A percentile compares a stretch with the other conserved stretches of the same genome.
phyloP scores from a whole-genome alignment of 2,888 invertebrate species.

The Anoplius nigerrimus region DNA sequence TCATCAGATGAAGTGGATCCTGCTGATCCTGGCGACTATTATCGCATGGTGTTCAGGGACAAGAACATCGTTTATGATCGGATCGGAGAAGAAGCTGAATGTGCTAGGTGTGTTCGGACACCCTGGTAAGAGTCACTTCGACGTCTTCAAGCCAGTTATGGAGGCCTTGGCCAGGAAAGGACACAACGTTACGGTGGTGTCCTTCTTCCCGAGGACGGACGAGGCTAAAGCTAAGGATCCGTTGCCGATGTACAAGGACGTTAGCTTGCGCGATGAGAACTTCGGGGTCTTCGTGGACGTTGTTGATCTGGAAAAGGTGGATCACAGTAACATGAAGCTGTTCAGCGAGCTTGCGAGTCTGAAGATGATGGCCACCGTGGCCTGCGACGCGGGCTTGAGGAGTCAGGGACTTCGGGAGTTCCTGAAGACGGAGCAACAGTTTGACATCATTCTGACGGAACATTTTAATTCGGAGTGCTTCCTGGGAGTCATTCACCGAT shows the following conservation, averaged over 20 bases:
- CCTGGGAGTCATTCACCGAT: slow-evolving; percentile 79
- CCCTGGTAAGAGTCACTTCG: slow-evolving; percentile 83
- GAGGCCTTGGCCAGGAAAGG: slow-evolving; percentile 79
- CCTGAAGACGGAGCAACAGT: slow-evolving; percentile 69
- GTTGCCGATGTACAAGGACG: slow-evolving; percentile 78
- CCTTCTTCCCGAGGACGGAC: slow-evolving; percentile 77
- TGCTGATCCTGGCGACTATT: neutral
- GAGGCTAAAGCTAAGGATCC: slow-evolving; percentile 68
- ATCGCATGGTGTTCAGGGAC: neutral
- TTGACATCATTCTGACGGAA: slow-evolving; percentile 83
- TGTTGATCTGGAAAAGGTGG: slow-evolving; percentile 44
- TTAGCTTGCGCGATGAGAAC: slow-evolving; percentile 75
- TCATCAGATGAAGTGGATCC: neutral
- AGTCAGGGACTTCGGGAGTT: slow-evolving; percentile 50
- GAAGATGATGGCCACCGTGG: slow-evolving; percentile 62
- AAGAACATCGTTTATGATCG: slow-evolving; percentile 6
- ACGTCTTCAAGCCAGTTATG: slow-evolving; percentile 80
- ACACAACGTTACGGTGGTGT: slow-evolving; percentile 82
- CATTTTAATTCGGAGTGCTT: slow-evolving; percentile 85
- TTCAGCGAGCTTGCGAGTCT: slow-evolving; percentile 60
- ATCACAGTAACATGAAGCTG: neutral
- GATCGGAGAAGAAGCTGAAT: slow-evolving; percentile 57
- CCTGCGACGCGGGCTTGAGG: slow-evolving; percentile 73
- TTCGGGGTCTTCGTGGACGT: slow-evolving; percentile 56
- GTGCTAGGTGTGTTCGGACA: slow-evolving; percentile 83